phyloP scores from a whole-genome alignment of 92 coral and sea anemone species.

The Phenganax subtilis region DNA sequence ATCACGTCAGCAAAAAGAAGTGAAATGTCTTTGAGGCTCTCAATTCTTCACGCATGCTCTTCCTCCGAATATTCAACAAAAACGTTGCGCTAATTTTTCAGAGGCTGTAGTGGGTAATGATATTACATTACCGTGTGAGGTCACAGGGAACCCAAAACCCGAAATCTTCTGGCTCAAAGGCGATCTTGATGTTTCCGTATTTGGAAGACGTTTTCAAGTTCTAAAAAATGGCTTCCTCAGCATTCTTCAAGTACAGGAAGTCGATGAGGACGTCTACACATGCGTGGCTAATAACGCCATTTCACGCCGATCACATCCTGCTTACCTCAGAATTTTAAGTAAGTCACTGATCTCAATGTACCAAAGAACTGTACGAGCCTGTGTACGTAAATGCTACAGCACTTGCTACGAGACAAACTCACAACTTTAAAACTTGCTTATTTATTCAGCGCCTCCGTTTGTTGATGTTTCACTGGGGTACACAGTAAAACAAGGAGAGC shows the following conservation, averaged over 20 bases:
- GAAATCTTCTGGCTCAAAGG: slow-evolving; percentile 77
- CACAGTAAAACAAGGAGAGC: slow-evolving; percentile 56
- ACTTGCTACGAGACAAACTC: background rate
- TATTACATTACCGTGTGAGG: slow-evolving; percentile 62
- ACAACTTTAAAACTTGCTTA: background rate
- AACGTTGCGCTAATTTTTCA: slow-evolving; percentile 17
- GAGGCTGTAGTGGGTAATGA: slow-evolving; percentile 62
- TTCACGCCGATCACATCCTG: slow-evolving; percentile 43
- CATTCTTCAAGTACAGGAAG: slow-evolving; percentile 48
- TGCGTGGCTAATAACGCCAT: slow-evolving; percentile 77
- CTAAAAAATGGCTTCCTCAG: slow-evolving; percentile 64
- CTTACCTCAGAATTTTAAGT: slow-evolving; percentile 57
- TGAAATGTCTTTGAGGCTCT: too few relatives aligned
- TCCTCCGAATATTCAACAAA: background rate
- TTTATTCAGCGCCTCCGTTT: slow-evolving; percentile 47
- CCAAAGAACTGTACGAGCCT: background rate
- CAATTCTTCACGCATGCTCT: background rate
- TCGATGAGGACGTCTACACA: slow-evolving; percentile 67
- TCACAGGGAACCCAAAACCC: slow-evolving; percentile 74
- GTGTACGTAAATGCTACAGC: background rate
- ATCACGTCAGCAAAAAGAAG: too few relatives aligned
- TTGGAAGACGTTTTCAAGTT: slow-evolving; percentile 60
- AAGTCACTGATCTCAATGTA: slow-evolving; percentile 15
- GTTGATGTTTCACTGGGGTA: slow-evolving; percentile 46
- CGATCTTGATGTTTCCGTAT: slow-evolving; percentile 53